These are phyloP conservation scores for Popillia japonica DNA, from an alignment of 1,140 invertebrate species.

Conservation along the genomic window DNA sequence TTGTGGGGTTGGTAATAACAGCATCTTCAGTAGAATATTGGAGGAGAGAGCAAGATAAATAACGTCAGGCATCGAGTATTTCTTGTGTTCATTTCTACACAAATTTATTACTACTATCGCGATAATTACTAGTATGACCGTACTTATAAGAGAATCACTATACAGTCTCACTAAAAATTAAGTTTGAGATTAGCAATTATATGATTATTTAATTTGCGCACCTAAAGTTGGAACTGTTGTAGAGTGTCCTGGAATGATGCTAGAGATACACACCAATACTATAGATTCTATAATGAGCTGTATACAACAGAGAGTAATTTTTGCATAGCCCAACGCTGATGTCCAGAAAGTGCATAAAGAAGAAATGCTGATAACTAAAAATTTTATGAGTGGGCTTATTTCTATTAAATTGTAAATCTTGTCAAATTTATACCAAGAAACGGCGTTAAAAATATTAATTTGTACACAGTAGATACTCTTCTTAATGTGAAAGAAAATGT, in stretches of 20 bases:
- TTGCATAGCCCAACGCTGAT: conserved; percentile 50
- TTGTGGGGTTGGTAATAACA: conserved; percentile 50
- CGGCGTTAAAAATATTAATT: conserved; percentile 50
- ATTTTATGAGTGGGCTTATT: not conserved
- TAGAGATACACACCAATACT: conserved; percentile 50
- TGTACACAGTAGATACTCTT: conserved; percentile 49
- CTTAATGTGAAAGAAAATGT: conserved; percentile 49
- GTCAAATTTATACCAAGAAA: conserved; percentile 52
- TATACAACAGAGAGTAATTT: conserved; percentile 52
- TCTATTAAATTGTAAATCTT: not conserved
- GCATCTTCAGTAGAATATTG: conserved; percentile 45
- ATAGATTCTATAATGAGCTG: conserved; percentile 52
- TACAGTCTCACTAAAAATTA: conserved; percentile 53
- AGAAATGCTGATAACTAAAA: conserved; percentile 53
- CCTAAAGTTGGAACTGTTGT: conserved; percentile 48
- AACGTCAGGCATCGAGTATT: conserved; percentile 46
- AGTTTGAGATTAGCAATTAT: not conserved
- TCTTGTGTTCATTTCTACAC: conserved; percentile 46
- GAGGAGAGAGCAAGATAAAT: conserved; percentile 49
- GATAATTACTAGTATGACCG: conserved; percentile 48
- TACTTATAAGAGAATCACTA: conserved; percentile 48
- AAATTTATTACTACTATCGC: conserved; percentile 54
- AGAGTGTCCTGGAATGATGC: conserved; percentile 50
- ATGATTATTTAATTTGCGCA: not conserved
- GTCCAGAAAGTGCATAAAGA: conserved; percentile 55